Evolutionary conservation across 2,113 vertebrate species (phyloP).

Genomic region (Galeopterus variegatus): DNA sequence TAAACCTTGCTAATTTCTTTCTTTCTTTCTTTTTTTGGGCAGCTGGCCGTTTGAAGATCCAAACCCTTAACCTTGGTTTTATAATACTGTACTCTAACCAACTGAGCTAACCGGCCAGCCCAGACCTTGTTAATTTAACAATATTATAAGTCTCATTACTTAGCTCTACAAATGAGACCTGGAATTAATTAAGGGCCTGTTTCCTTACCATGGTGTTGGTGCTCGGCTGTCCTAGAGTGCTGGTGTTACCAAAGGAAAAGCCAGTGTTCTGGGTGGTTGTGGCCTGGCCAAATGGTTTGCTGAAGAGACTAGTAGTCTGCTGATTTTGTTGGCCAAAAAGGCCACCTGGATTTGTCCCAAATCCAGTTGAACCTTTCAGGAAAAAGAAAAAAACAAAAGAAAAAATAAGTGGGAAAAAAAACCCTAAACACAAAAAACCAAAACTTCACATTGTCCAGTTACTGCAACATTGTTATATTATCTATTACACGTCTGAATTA

Average conservation of each 20-base stretch:
- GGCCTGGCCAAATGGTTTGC: conserved; percentile 95
- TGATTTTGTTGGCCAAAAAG: conserved; percentile 92
- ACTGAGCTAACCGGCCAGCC: too few relatives aligned
- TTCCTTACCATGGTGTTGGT: conserved; percentile 94
- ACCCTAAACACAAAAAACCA: neutral
- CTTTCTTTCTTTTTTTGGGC: too few relatives aligned
- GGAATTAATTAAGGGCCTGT: neutral
- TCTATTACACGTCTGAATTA: neutral
- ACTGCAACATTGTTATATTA: neutral
- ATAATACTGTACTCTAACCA: too few relatives aligned
- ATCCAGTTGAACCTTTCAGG: conserved; percentile 90
- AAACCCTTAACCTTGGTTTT: too few relatives aligned
- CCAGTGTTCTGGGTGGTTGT: conserved; percentile 94
- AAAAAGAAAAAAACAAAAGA: neutral
- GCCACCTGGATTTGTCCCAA: conserved; percentile 91
- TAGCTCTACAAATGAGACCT: neutral
- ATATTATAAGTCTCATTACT: conserved; percentile 27
- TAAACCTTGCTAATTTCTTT: neutral
- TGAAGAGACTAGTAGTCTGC: conserved; percentile 91
- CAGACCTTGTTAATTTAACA: neutral
- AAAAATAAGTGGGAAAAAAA: neutral
- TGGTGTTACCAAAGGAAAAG: conserved; percentile 95
- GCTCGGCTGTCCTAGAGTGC: conserved; percentile 94
- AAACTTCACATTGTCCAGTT: conserved; percentile 6
- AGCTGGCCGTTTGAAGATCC: too few relatives aligned